Evolutionary conservation across 2,797 vertebrate genomes (phyloP).

Genomic region (Chelonia mydas): DNA sequence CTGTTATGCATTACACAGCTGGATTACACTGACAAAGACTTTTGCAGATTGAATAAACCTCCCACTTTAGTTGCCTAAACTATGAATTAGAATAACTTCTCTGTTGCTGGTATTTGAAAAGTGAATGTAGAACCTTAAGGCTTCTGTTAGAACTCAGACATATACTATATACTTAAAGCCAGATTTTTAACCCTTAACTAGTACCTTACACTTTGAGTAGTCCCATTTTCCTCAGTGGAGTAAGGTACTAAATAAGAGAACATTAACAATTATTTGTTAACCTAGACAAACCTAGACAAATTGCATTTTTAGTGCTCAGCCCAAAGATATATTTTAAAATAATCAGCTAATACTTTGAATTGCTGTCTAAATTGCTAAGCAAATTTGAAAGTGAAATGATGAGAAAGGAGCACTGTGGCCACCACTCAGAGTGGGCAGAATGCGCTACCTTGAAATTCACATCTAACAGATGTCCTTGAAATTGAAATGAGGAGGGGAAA

Average conservation of each 20-base stretch:
- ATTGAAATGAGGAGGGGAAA: background rate
- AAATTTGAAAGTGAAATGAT: background rate
- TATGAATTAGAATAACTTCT: background rate
- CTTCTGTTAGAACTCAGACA: background rate
- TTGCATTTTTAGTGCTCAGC: background rate
- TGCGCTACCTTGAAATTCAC: background rate
- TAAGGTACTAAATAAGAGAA: background rate
- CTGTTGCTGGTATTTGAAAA: background rate
- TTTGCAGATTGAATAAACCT: background rate
- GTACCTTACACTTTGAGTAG: background rate
- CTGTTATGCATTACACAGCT: too few species aligned
- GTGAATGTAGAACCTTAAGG: background rate
- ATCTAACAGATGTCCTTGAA: background rate
- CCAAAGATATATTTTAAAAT: background rate
- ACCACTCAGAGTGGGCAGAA: background rate
- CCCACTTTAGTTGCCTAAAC: background rate
- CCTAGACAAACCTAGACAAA: background rate
- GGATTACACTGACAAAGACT: background rate
- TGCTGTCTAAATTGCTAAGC: background rate
- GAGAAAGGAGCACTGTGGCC: background rate
- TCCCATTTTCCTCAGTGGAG: background rate
- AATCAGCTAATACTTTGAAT: background rate
- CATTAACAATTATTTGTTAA: background rate
- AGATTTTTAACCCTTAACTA: background rate
- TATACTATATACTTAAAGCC: background rate